phyloP scores from a whole-genome alignment of 1,140 invertebrate species.

The Sinella curviseta region DNA sequence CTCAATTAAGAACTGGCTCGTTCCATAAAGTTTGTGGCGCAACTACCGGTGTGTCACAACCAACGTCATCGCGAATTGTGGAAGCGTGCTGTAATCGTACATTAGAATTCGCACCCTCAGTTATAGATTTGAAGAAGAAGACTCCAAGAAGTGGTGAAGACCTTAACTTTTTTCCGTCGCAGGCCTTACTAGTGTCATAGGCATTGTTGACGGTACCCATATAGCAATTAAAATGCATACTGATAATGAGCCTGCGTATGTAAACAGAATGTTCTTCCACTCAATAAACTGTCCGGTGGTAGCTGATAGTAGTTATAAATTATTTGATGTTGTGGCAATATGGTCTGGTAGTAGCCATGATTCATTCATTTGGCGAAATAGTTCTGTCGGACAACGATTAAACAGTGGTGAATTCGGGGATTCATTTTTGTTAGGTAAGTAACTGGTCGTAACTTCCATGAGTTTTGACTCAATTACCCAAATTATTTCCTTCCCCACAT shows the following conservation, averaged over 20 bases:
- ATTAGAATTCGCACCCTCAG: not conserved
- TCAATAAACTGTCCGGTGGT: slow-evolving; percentile 47
- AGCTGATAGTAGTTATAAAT: slow-evolving; percentile 38
- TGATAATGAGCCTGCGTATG: slow-evolving; percentile 33
- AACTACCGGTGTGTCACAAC: slow-evolving; percentile 29
- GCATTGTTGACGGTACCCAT: slow-evolving; percentile 41
- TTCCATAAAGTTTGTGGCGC: slow-evolving; percentile 30
- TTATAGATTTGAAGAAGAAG: no score
- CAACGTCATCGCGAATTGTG: slow-evolving; percentile 22
- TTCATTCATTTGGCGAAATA: slow-evolving; percentile 52
- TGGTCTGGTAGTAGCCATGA: slow-evolving; percentile 54
- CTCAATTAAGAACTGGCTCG: slow-evolving; percentile 16
- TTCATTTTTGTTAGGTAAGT: slow-evolving; percentile 16
- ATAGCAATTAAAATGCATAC: slow-evolving; percentile 32
- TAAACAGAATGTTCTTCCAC: slow-evolving; percentile 37
- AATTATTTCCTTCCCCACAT: not conserved
- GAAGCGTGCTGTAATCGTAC: not conserved
- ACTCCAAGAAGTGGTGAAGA: no score
- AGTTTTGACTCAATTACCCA: not conserved
- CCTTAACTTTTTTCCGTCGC: no score
- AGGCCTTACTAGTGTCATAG: slow-evolving; percentile 28
- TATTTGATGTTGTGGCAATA: slow-evolving; percentile 51
- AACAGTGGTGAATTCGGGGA: slow-evolving; percentile 39
- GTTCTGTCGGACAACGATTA: slow-evolving; percentile 38
- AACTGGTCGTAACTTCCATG: slow-evolving; percentile 29